phyloP scores from a whole-genome alignment of 1,140 invertebrate species.

The Heliconius hewitsoni region DNA sequence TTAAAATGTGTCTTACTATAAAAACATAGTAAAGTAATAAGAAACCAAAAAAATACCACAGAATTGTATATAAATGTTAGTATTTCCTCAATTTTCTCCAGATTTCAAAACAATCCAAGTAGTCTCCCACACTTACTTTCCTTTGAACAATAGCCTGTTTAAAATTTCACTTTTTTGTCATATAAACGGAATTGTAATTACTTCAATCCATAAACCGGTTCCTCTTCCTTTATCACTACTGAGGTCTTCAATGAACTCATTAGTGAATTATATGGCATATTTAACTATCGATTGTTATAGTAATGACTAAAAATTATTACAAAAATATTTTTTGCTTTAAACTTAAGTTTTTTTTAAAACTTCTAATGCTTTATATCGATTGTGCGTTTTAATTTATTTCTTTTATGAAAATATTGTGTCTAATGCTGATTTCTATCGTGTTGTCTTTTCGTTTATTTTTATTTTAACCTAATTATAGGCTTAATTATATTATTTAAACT shows the following conservation, averaged over 20 bases:
- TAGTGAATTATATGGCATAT: neutral
- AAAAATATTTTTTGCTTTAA: neutral
- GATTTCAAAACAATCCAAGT: slow-evolving; percentile 34
- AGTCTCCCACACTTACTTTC: slow-evolving; percentile 72
- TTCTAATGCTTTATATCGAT: too few relatives aligned
- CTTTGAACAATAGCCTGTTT: slow-evolving; percentile 69
- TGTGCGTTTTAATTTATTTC: too few relatives aligned
- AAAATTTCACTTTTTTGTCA: slow-evolving; percentile 78
- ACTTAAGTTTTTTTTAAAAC: too few relatives aligned
- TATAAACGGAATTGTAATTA: slow-evolving; percentile 58
- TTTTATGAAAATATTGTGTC: too few relatives aligned
- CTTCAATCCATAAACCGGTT: slow-evolving; percentile 43
- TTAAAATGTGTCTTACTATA: neutral
- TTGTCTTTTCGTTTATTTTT: neutral
- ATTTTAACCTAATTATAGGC: neutral
- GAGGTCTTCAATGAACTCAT: slow-evolving; percentile 9
- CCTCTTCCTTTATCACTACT: slow-evolving; percentile 55
- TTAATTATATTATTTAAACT: neutral
- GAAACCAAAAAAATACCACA: slow-evolving; percentile 19
- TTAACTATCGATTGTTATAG: neutral
- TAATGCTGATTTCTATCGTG: too few relatives aligned
- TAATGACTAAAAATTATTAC: neutral
- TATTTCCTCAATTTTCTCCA: slow-evolving; percentile 60
- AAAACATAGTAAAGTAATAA: neutral
- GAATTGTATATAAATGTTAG: slow-evolving; percentile 28